A percentile compares a stretch with the other conserved stretches of the same genome.
Evolutionary conservation across 2,888 invertebrate genomes (phyloP).

Genomic region (Catocala fraxini): DNA sequence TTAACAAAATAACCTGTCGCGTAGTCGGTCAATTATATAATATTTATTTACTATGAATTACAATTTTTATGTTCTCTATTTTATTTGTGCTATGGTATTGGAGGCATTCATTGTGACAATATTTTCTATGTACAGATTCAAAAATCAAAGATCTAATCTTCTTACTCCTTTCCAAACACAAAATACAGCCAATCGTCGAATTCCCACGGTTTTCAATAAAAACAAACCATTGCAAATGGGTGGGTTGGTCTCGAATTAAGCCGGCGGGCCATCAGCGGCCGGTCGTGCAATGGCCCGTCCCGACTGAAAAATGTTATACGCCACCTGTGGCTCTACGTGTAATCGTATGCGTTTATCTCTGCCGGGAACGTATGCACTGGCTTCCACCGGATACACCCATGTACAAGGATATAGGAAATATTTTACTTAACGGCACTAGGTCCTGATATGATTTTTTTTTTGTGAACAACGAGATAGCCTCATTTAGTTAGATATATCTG

Average conservation of each 20-base stretch:
- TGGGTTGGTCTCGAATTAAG: constrained; percentile 77
- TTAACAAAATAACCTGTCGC: not conserved
- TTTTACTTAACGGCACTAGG: not conserved
- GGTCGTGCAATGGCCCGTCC: constrained; percentile 67
- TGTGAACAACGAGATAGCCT: no score
- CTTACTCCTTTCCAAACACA: constrained; percentile 51
- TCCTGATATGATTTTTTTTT: no score
- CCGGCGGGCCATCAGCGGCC: constrained; percentile 61
- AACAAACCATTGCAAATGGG: constrained; percentile 76
- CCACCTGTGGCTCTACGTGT: constrained; percentile 85
- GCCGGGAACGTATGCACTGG: constrained; percentile 73
- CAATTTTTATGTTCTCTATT: not conserved
- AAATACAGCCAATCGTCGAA: constrained; percentile 46
- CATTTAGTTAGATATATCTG: no score
- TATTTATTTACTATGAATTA: no score
- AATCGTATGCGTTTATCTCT: constrained; percentile 87
- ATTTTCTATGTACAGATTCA: not conserved
- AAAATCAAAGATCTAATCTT: constrained; percentile 26
- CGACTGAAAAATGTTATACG: constrained; percentile 86
- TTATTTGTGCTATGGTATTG: not conserved
- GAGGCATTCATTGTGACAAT: not conserved
- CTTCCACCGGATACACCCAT: constrained; percentile 47
- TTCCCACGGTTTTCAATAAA: constrained; percentile 81
- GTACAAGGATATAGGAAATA: constrained; percentile 61
- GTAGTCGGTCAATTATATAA: not conserved